These are phyloP conservation scores for Phrynosoma blainvillii DNA, from an alignment of 2,113 vertebrate species.

Conservation along the genomic window DNA sequence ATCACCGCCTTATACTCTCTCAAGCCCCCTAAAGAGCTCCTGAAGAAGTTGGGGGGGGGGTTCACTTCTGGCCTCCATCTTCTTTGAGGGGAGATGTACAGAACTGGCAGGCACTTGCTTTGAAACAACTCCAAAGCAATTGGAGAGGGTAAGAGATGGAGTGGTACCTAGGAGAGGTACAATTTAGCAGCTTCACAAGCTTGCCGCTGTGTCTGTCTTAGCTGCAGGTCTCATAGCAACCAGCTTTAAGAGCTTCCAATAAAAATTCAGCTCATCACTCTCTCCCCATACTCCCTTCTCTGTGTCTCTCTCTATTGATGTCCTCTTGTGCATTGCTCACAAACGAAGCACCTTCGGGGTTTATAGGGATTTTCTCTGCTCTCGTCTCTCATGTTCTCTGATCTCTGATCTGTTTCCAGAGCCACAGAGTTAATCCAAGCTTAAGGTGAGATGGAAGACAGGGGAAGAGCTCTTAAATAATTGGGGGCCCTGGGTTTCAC, in stretches of 20 bases:
- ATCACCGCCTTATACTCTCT: conserved; percentile 80
- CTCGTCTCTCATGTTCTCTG: too few species aligned
- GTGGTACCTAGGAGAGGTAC: conserved; percentile 64
- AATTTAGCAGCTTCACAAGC: conserved; percentile 63
- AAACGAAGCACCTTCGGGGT: background rate
- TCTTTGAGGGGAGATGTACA: conserved; percentile 51
- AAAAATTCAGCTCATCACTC: conserved; percentile 73
- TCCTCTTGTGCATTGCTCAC: conserved; percentile 46
- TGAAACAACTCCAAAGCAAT: conserved; percentile 69
- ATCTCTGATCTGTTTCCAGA: background rate
- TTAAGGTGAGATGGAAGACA: background rate
- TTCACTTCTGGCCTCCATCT: conserved; percentile 77
- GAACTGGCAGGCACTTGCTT: conserved; percentile 64
- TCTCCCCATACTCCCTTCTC: conserved; percentile 62
- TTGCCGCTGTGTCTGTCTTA: conserved; percentile 66
- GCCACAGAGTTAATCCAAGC: background rate
- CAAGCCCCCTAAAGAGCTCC: conserved; percentile 67
- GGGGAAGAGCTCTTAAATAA: background rate
- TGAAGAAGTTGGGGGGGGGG: conserved; percentile 56
- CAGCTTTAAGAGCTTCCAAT: conserved; percentile 80
- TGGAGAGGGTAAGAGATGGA: background rate
- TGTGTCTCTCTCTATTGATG: conserved; percentile 49
- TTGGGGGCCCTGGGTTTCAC: background rate
- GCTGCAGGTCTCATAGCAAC: conserved; percentile 82
- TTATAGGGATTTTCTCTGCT: too few species aligned